Conservation (phyloP, 2,888 invertebrate species). For the Chironomus tentans region DNA sequence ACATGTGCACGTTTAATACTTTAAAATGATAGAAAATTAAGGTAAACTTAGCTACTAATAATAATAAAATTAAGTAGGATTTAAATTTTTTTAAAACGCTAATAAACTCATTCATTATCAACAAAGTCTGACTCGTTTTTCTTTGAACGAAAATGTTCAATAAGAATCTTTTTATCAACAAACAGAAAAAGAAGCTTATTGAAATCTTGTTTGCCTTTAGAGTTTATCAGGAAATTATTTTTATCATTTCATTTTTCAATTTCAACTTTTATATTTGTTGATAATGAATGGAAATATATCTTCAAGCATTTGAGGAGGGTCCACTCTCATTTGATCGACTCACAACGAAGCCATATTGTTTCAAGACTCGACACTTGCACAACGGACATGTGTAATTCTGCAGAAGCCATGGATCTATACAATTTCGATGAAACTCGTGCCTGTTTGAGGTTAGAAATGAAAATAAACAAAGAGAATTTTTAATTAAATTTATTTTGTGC, state of each 20-base stretch:
- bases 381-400: slow-evolving; percentile 94
- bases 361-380: slow-evolving; percentile 94
- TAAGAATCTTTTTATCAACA: no score
- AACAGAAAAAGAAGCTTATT: no score
- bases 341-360: slow-evolving; percentile 79
- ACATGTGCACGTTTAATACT: no score
- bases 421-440: slow-evolving; percentile 90
- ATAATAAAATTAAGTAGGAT: no score
- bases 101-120: no score
- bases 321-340: slow-evolving; percentile 39
- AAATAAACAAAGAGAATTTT: neutral
- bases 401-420: slow-evolving; percentile 92
- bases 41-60: no score
- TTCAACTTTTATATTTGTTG: neutral
- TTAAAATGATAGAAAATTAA: no score
- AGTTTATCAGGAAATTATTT: no score
- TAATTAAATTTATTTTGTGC: neutral
- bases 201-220: no score
- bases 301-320: slow-evolving; percentile 7
- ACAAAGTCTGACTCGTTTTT: no score
- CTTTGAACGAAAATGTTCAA: no score
- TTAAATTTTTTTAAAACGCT: no score
- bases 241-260: neutral
- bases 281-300: neutral
- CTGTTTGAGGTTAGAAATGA: slow-evolving; percentile 41